A percentile compares a stretch with the other conserved stretches of the same genome.
Evolutionary conservation across 2,113 vertebrate species (phyloP).

Genomic region (Himantopus leucocephalus): DNA sequence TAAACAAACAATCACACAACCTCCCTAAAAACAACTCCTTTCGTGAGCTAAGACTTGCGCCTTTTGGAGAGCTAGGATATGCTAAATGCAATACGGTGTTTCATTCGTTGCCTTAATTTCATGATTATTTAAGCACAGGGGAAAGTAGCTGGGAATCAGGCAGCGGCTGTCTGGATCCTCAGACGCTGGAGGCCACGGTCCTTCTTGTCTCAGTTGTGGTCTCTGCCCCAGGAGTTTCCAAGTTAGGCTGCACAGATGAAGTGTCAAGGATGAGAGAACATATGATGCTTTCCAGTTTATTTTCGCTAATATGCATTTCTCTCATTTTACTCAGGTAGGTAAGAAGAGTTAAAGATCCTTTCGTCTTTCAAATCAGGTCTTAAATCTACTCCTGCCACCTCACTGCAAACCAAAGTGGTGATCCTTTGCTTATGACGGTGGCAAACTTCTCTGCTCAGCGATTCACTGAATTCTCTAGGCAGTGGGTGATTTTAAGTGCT

Average conservation of each 20-base stretch:
- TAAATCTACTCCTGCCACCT: not conserved
- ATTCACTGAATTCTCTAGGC: not conserved
- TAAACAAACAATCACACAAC: not conserved
- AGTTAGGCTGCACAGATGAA: not conserved
- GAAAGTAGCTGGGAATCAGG: not conserved
- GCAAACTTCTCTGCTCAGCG: not conserved
- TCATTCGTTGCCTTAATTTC: not conserved
- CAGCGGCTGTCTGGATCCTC: not conserved
- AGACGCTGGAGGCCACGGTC: not conserved
- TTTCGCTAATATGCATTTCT: rapidly evolving
- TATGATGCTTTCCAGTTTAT: rapidly evolving
- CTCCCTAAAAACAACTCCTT: not conserved
- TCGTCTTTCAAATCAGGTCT: not conserved
- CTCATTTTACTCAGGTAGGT: not conserved
- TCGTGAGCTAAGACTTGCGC: not conserved
- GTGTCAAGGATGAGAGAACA: rapidly evolving
- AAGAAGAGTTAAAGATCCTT: not conserved
- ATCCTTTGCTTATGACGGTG: not conserved
- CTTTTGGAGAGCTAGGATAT: not conserved
- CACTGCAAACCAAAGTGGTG: not conserved
- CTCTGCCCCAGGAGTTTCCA: not conserved
- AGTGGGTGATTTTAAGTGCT: not conserved
- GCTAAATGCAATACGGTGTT: not conserved
- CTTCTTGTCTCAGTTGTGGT: not conserved
- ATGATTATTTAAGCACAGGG: not conserved